Evolutionary conservation across 2,888 invertebrate genomes (phyloP).

Genomic region (Drosophila anomalata): DNA sequence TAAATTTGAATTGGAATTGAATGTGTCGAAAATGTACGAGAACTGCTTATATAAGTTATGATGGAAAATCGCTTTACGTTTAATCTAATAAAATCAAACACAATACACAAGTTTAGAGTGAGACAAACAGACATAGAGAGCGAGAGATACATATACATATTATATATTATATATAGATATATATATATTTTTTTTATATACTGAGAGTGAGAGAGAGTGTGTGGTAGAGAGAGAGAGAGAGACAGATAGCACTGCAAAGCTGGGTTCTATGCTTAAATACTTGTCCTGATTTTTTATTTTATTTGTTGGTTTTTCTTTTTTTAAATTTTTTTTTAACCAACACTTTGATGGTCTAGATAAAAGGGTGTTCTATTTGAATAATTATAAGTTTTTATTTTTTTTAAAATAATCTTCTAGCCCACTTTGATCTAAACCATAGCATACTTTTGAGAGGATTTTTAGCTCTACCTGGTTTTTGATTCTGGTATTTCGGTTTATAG

Average conservation of each 20-base stretch:
- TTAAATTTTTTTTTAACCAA: neutral
- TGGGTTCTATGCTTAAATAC: slow-evolving; percentile 29
- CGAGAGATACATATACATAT: slow-evolving; percentile 45
- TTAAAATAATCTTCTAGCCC: neutral
- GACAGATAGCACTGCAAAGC: slow-evolving; percentile 35
- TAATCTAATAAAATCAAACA: slow-evolving; percentile 68
- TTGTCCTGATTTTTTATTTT: slow-evolving; percentile 12
- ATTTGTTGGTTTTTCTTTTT: neutral
- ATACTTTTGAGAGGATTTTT: slow-evolving; percentile 9
- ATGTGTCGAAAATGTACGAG: slow-evolving; percentile 60
- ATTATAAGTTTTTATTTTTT: neutral
- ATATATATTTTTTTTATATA: slow-evolving; percentile 29
- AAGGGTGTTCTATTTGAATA: neutral
- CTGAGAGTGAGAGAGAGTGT: slow-evolving; percentile 27
- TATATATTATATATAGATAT: slow-evolving; percentile 33
- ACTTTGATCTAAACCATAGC: slow-evolving; percentile 9
- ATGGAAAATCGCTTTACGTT: slow-evolving; percentile 57
- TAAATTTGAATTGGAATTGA: slow-evolving; percentile 46
- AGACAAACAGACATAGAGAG: slow-evolving; percentile 54
- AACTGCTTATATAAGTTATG: slow-evolving; percentile 61
- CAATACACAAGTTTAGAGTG: slow-evolving; percentile 66
- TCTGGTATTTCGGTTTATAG: slow-evolving; percentile 7
- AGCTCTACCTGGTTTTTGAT: slow-evolving; percentile 13
- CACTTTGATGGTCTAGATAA: slow-evolving; percentile 2
- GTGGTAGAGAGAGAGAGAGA: slow-evolving; percentile 23